phyloP scores from a whole-genome alignment of 2,113 vertebrate genomes.

The Aleadryas rufinucha region DNA sequence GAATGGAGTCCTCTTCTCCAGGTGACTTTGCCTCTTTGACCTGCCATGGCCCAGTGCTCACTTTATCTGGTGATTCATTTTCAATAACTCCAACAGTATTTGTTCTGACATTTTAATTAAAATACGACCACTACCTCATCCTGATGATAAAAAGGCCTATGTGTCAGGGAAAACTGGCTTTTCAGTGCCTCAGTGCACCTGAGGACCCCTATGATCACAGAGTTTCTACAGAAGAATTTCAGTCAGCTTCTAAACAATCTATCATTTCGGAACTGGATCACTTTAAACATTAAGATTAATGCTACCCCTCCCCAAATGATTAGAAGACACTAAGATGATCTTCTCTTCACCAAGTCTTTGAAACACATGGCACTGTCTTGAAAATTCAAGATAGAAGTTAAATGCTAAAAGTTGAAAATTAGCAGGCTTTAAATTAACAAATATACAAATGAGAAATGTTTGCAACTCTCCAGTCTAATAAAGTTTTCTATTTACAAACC shows the following conservation, averaged over 20 bases:
- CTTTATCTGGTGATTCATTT: constrained; percentile 89
- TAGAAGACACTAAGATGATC: constrained; percentile 25
- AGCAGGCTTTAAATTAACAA: background rate
- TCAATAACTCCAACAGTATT: constrained; percentile 88
- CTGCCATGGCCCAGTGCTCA: constrained; percentile 87
- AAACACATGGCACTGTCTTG: background rate
- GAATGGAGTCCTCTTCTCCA: constrained; percentile 78
- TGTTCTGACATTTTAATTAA: constrained; percentile 96
- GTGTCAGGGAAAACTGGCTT: constrained; percentile 78
- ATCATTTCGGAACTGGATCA: constrained; percentile 72
- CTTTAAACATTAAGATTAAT: constrained; percentile 74
- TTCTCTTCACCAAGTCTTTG: background rate
- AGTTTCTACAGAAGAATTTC: constrained; percentile 73
- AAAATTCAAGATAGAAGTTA: background rate
- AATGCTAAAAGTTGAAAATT: background rate
- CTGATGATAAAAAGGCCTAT: constrained; percentile 84
- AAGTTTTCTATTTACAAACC: background rate
- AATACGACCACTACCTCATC: constrained; percentile 88
- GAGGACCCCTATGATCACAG: constrained; percentile 70
- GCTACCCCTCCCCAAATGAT: constrained; percentile 26
- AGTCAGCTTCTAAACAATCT: constrained; percentile 66
- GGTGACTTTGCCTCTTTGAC: constrained; percentile 89
- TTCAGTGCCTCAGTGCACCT: constrained; percentile 79
- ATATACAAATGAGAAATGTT: background rate
- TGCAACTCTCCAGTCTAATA: background rate